These are phyloP conservation scores for Corvus cornix DNA, from an alignment of 2,113 vertebrate genomes.

Conservation along the genomic window DNA sequence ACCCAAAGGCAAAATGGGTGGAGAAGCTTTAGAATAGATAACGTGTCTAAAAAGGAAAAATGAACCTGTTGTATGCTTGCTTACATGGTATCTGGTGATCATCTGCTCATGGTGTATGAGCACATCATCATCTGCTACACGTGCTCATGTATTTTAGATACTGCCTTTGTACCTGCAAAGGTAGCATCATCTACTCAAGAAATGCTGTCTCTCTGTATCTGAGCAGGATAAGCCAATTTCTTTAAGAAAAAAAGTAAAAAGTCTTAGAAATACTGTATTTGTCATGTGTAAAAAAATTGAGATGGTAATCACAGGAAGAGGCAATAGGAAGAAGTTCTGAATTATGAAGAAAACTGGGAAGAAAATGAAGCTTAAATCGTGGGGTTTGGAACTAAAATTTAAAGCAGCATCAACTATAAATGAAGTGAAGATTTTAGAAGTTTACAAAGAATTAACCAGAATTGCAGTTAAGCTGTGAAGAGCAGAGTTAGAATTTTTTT, in stretches of 20 bases:
- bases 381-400: neutral
- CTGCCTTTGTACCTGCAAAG: neutral
- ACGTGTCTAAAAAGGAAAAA: neutral
- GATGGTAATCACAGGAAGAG: neutral
- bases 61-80: neutral
- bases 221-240: neutral
- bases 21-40: neutral
- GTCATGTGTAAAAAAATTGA: neutral
- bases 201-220: neutral
- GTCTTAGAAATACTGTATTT: neutral
- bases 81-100: neutral
- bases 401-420: neutral
- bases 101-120: neutral
- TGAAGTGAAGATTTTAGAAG: neutral
- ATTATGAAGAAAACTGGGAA: neutral
- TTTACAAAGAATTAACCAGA: constrained; percentile 8
- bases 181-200: neutral
- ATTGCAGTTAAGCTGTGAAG: constrained; percentile 5
- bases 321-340: neutral
- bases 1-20: neutral
- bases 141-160: neutral
- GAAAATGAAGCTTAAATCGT: neutral
- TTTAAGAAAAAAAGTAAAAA: neutral
- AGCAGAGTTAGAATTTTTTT: neutral
- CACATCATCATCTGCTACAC: neutral